phyloP scores from a whole-genome alignment of 1,140 invertebrate genomes.

The Brachionus calyciflorus region DNA sequence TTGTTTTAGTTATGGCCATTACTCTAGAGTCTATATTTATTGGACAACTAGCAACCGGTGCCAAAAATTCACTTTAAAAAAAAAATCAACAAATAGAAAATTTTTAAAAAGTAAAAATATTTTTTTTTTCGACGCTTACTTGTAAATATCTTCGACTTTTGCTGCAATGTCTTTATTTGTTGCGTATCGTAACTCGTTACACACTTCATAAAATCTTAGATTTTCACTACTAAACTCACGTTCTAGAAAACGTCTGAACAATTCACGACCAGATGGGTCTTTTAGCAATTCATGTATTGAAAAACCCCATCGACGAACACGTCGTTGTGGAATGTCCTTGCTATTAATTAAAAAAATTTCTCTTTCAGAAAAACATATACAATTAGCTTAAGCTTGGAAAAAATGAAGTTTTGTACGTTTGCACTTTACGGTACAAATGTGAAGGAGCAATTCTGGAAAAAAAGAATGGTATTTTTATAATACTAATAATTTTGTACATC shows the following conservation, averaged over 20 bases:
- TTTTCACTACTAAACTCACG: slow-evolving; percentile 99
- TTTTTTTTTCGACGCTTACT: slow-evolving; percentile 51
- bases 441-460: no score
- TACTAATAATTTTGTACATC: no score
- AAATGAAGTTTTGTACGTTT: no score
- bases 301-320: slow-evolving; percentile 81
- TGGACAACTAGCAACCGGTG: slow-evolving; percentile 85
- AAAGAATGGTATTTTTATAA: no score
- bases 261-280: slow-evolving; percentile 90
- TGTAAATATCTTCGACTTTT: slow-evolving; percentile 83
- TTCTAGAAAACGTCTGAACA: slow-evolving; percentile 90
- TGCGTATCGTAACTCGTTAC: slow-evolving; percentile 37
- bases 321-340: slow-evolving; percentile 45
- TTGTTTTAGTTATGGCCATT: slow-evolving; percentile 73
- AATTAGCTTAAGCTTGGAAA: no score
- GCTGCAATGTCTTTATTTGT: slow-evolving; percentile 2
- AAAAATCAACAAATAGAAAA: slow-evolving; percentile 34
- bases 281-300: slow-evolving; percentile 86
- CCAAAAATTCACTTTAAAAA: slow-evolving; percentile 76
- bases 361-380: no score
- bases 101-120: background rate
- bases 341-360: background rate
- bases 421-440: no score
- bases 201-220: slow-evolving; percentile 68
- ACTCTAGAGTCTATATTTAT: slow-evolving; percentile 87